Evolutionary conservation across 2,888 invertebrate genomes (phyloP).

Genomic region (Podabrus alpinus): DNA sequence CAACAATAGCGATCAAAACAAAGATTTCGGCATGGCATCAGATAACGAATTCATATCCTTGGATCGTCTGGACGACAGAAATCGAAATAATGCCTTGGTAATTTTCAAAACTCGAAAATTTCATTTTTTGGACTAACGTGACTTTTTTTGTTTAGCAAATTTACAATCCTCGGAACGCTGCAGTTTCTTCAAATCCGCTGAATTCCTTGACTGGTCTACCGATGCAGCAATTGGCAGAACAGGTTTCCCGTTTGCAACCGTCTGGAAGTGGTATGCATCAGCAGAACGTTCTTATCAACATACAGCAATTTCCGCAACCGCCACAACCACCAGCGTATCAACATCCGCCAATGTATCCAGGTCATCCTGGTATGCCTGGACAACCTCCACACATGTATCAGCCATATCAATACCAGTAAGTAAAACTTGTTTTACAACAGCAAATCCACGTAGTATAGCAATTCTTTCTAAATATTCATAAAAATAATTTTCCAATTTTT

Average conservation of each 20-base stretch:
- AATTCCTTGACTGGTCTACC: constrained; percentile 52
- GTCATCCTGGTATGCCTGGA: constrained; percentile 41
- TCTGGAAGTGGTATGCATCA: constrained; percentile 58
- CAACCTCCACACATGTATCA: constrained; percentile 56
- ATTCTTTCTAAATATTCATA: no score
- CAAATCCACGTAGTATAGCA: no score
- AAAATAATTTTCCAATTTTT: no score
- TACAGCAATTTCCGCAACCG: constrained; percentile 64
- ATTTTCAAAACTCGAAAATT: constrained; percentile 1
- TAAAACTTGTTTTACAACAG: constrained; percentile 19
- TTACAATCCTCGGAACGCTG: constrained; percentile 43
- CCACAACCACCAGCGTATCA: constrained; percentile 55
- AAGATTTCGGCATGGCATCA: constrained; percentile 52
- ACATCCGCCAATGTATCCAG: constrained; percentile 55
- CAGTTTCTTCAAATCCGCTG: constrained; percentile 38
- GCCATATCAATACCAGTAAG: constrained; percentile 52
- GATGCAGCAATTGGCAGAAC: constrained; percentile 58
- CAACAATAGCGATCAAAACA: constrained; percentile 48
- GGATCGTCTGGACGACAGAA: constrained; percentile 50
- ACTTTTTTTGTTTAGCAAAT: constrained; percentile 44
- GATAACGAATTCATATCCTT: constrained; percentile 54
- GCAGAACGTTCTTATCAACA: constrained; percentile 68
- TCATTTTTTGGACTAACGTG: not conserved
- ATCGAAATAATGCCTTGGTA: constrained; percentile 47
- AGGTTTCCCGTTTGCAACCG: constrained; percentile 54